phyloP scores from a whole-genome alignment of 1,140 invertebrate species.

The Sminthurides bifidus region DNA sequence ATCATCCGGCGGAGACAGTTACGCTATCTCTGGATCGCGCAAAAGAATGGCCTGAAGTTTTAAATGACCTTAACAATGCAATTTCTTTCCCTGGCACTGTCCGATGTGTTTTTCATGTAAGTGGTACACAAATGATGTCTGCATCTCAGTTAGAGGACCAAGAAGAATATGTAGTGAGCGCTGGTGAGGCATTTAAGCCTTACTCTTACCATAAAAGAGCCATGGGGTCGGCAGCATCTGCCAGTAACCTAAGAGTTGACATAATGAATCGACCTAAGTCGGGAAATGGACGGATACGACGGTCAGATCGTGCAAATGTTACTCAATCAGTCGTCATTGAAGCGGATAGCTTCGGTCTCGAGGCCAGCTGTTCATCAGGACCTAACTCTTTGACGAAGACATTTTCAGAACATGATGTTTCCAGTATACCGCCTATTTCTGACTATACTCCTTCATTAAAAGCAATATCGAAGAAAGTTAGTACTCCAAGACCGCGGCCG shows the following conservation, averaged over 20 bases:
- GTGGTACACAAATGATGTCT: conserved; percentile 14
- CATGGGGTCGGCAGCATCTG: background rate
- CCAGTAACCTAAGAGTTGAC: background rate
- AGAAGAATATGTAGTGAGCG: conserved; percentile 21
- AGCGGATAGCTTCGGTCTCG: background rate
- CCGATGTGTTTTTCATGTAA: conserved; percentile 16
- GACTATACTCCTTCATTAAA: conserved; percentile 10
- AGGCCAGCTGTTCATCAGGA: conserved; percentile 2
- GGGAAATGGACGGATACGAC: background rate
- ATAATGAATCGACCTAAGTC: conserved; percentile 1
- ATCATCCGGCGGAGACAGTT: conserved; percentile 9
- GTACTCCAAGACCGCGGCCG: conserved; percentile 17
- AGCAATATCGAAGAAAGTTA: background rate
- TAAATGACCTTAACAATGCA: conserved; percentile 13
- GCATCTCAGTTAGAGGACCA: conserved; percentile 11
- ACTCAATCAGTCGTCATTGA: conserved; percentile 22
- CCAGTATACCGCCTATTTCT: background rate
- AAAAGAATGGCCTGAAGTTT: conserved; percentile 18
- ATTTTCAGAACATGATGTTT: conserved; percentile 29
- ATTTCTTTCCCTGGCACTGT: conserved; percentile 11
- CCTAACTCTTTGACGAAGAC: conserved; percentile 23
- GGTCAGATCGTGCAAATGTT: conserved; percentile 10
- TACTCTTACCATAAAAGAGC: conserved; percentile 15
- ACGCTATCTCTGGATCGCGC: conserved; percentile 5
- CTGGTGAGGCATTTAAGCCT: conserved; percentile 15